Evolutionary conservation across 2,113 vertebrate species (phyloP).

Genomic region (Tricholaema leucomelas): DNA sequence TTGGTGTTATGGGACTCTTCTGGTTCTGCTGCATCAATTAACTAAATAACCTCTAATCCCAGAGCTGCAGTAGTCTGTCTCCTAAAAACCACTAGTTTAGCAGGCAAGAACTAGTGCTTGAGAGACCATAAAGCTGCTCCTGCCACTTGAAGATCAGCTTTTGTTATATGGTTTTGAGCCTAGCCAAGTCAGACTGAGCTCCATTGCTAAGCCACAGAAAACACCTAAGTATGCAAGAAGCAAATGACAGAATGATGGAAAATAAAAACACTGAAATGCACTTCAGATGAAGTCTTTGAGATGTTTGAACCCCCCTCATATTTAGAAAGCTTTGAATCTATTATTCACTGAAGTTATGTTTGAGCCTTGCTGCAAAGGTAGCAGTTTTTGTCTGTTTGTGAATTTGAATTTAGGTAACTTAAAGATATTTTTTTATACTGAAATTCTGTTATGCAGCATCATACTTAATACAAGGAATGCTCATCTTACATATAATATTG

Average conservation of each 20-base stretch:
- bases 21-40: slow-evolving; percentile 14
- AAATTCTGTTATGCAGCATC: background rate
- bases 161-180: background rate
- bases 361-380: background rate
- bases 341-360: background rate
- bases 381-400: background rate
- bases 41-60: background rate
- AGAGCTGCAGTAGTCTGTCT: background rate
- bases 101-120: background rate
- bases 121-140: background rate
- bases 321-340: background rate
- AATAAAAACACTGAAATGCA: background rate
- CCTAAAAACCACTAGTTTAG: background rate
- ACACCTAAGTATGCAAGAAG: background rate
- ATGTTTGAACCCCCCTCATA: background rate
- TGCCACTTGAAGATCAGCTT: background rate
- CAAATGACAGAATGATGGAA: background rate
- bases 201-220: background rate
- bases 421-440: background rate
- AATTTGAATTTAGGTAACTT: background rate
- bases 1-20: background rate
- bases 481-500: background rate
- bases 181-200: background rate
- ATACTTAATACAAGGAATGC: background rate
- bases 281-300: background rate